A percentile compares a stretch with the other conserved stretches of the same genome.
Evolutionary conservation across 2,888 invertebrate genomes (phyloP).

Genomic region (Noctua pronuba): DNA sequence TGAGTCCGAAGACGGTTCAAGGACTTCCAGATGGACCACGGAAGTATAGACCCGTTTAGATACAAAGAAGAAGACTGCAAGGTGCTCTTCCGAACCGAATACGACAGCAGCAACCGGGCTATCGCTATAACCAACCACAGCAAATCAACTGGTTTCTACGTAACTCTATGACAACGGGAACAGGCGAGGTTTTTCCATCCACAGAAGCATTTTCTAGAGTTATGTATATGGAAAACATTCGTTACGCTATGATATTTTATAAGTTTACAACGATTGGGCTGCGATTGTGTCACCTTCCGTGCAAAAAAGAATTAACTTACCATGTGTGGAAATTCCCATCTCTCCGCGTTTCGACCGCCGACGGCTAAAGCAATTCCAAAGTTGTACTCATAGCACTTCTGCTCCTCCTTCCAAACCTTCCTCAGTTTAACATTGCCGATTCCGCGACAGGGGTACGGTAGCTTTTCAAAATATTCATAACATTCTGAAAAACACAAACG

Average conservation of each 20-base stretch:
- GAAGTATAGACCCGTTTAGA: too few relatives aligned
- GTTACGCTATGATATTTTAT: not conserved
- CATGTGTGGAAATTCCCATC: conserved; percentile 58
- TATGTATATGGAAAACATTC: not conserved
- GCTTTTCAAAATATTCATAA: conserved; percentile 41
- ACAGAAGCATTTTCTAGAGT: not conserved
- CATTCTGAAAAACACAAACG: conserved; percentile 40
- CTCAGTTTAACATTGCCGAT: fast-evolving
- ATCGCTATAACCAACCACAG: not conserved
- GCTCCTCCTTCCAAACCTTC: conserved; percentile 20
- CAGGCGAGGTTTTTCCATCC: not conserved
- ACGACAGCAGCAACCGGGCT: not conserved
- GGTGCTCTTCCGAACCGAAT: not conserved
- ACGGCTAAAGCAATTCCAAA: fast-evolving
- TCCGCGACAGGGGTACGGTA: conserved; percentile 49
- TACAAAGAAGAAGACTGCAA: too few relatives aligned
- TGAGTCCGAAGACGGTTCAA: too few relatives aligned
- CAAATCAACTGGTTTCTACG: not conserved
- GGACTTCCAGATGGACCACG: too few relatives aligned
- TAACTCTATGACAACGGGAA: not conserved
- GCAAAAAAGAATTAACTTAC: conserved; percentile 12
- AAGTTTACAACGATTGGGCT: not conserved
- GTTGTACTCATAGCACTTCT: conserved; percentile 3
- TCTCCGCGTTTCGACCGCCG: conserved; percentile 44
- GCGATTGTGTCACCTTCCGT: not conserved